Conservation (phyloP, 2,113 vertebrate genomes). For the human region GRCh38 chr13:47356501-47357000, state of each 20-base stretch:
- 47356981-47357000: not conserved
- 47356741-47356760: not conserved
- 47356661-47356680: not conserved
- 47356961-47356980: not conserved
- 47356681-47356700: not conserved
- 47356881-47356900: no score
- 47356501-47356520: not conserved
- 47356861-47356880: not conserved
- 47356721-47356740: not conserved
- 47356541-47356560: not conserved
- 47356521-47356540: no score
- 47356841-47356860: not conserved
- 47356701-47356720: not conserved
- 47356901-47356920: not conserved
- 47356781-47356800: not conserved
- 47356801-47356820: not conserved
- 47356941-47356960: no score
- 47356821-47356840: not conserved
- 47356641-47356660: not conserved
- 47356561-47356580: not conserved
- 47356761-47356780: not conserved
- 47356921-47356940: not conserved
- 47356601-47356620: not conserved
- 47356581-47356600: not conserved
- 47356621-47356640: not conserved